phyloP scores from a whole-genome alignment of 2,797 vertebrate genomes.

The Oreochromis grahami region DNA sequence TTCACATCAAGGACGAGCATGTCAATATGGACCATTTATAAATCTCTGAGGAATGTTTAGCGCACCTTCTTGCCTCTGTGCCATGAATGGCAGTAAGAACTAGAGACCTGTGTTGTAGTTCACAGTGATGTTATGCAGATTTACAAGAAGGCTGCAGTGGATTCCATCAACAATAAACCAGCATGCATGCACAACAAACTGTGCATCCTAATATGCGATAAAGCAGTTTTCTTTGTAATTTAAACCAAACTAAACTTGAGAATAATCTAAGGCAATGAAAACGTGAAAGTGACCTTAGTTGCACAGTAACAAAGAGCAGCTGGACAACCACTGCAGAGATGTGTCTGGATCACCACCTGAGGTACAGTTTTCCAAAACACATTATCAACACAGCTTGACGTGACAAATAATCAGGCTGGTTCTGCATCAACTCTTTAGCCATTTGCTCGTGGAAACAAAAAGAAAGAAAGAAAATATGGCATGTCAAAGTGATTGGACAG shows the following conservation, averaged over 20 bases:
- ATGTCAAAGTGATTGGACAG: not conserved
- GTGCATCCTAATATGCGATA: not conserved
- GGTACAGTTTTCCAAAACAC: not conserved
- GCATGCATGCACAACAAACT: not conserved
- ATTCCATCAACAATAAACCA: not conserved
- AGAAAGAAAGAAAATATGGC: not conserved
- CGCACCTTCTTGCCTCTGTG: not conserved
- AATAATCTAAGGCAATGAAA: not conserved
- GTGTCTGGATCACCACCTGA: not conserved
- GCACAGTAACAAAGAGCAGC: not conserved
- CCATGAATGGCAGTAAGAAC: not conserved
- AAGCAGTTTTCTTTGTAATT: not conserved
- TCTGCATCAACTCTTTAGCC: not conserved
- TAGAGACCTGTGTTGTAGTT: not conserved
- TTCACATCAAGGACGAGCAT: not conserved
- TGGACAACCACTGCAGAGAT: not conserved
- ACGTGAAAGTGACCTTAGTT: not conserved
- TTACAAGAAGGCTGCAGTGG: not conserved
- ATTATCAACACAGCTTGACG: not conserved
- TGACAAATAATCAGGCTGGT: not conserved
- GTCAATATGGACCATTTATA: not conserved
- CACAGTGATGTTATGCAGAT: not conserved
- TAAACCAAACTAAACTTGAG: not conserved
- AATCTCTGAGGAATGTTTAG: not conserved
- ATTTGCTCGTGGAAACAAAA: not conserved